Base-by-base conservation (phyloP, 1,140 invertebrate species). In the Cyrtorhinus lividipennis region DNA sequence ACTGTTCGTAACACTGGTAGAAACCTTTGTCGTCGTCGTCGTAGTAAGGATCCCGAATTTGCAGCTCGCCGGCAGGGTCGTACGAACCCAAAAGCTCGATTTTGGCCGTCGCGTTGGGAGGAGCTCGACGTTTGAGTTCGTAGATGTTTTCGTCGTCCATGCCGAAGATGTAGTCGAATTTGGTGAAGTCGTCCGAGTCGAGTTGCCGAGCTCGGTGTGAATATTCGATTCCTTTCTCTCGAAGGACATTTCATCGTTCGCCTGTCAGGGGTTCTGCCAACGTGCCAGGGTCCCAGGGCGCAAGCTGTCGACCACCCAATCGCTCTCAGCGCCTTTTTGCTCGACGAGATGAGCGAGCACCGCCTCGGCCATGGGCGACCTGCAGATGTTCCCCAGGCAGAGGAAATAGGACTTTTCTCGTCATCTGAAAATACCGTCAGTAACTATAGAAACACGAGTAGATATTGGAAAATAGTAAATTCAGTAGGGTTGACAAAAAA, bases 311-410 rank as follows among this genome's bases (percentile, higher is more conserved):
- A 91, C 84, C 65, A 82, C 76, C 92, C 90, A 95, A 67, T 83
- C 68, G 66, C 82, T 74, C 1, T 73, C 67, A 3, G 83, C 67
- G 45, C 79, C 78, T 63, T 76, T 73, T 69, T 88, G 79, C 67
- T 80, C 79, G 8, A 89, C 75, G 10, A 81, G 72, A 66, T 92
- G 79, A 25, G 79, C 73, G 75, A 95, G 94, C 0, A 95, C 88
- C 8, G 88, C 90, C 74, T 95, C 92, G 20, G 92, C 92, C 66
- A 95, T 95, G 3, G 93, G 92, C 13, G 92, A 95, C n/a, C 93
- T 81, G 73, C 92, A 96, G 67, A 94, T 95, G 70, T 95, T 95
- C 15, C 91, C 92, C 61, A 71, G 56, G 48, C 69, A 71, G 0
- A 71, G 64, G 45, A 71, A n/a, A 70, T 45, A 71, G 30, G 1